These are phyloP conservation scores for Scaptomyza flava DNA, from an alignment of 2,888 invertebrate genomes.

Conservation along the genomic window DNA sequence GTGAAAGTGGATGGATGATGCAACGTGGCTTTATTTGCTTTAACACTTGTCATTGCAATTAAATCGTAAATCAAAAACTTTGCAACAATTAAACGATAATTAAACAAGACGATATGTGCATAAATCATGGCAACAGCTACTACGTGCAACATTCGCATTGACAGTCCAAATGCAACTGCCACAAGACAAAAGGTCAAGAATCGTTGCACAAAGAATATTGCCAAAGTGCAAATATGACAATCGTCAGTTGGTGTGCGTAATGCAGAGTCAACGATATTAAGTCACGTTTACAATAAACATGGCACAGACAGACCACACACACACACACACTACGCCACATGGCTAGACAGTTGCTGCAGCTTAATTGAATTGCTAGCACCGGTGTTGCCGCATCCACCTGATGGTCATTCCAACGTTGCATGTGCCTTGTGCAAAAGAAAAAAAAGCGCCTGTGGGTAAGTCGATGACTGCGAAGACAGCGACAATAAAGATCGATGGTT, in stretches of 20 bases:
- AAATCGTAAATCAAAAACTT: slow-evolving; percentile 78
- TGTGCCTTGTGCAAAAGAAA: slow-evolving; percentile 25
- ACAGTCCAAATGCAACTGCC: slow-evolving; percentile 37
- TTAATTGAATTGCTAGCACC: slow-evolving; percentile 69
- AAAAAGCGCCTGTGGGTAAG: slow-evolving; percentile 29
- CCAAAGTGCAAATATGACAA: slow-evolving; percentile 77
- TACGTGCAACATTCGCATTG: slow-evolving; percentile 30
- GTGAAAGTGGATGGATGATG: slow-evolving; percentile 23
- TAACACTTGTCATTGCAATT: slow-evolving; percentile 73
- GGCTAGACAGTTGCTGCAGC: slow-evolving; percentile 52
- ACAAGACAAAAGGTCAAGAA: slow-evolving; percentile 23
- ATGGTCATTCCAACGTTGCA: slow-evolving; percentile 8
- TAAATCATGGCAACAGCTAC: slow-evolving; percentile 62
- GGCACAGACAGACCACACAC: slow-evolving; percentile 21
- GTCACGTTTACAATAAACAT: slow-evolving; percentile 65
- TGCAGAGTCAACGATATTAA: slow-evolving; percentile 34
- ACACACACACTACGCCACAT: not conserved
- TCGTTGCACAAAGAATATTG: slow-evolving; percentile 55
- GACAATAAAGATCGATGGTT: slow-evolving; percentile 65
- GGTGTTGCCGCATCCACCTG: slow-evolving; percentile 23
- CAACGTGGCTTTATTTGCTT: slow-evolving; percentile 32
- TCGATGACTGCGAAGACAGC: slow-evolving; percentile 42
- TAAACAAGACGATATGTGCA: slow-evolving; percentile 69
- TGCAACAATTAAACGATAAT: slow-evolving; percentile 77
- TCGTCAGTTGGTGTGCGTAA: slow-evolving; percentile 65